Conservation (phyloP, 2,888 invertebrate genomes). For the Thymelicus sylvestris region DNA sequence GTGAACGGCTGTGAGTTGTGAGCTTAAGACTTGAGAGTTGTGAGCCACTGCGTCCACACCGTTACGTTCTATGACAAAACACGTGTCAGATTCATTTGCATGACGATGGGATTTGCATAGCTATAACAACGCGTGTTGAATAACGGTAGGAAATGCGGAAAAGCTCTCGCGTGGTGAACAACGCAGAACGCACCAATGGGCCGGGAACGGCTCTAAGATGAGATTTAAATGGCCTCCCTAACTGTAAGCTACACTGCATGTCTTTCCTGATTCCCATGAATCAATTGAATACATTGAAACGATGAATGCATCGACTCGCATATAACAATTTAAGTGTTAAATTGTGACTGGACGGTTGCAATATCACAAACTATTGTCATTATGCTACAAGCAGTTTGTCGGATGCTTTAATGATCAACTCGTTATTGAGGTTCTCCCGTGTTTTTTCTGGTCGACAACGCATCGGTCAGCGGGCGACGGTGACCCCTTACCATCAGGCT, state of each 20-base stretch:
- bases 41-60: background rate
- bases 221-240: conserved; percentile 27
- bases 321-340: background rate
- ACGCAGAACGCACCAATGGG: conserved; percentile 16
- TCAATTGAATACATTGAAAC: background rate
- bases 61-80: conserved; percentile 4
- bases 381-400: too few species aligned
- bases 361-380: too few species aligned
- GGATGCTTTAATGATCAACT: too few species aligned
- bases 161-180: conserved; percentile 14
- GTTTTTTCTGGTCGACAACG: too few species aligned
- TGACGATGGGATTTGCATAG: conserved; percentile 24
- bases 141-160: conserved; percentile 36
- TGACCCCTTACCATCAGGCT: too few species aligned
- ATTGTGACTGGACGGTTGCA: background rate
- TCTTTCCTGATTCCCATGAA: conserved; percentile 24
- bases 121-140: conserved; percentile 20
- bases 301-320: background rate
- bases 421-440: too few species aligned
- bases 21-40: background rate
- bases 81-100: conserved; percentile 17
- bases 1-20: background rate
- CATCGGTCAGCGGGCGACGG: too few species aligned
- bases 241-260: conserved; percentile 23
- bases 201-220: conserved; percentile 12